Evolutionary conservation across 2,888 invertebrate genomes (phyloP), one percentile per base, ranked within the genome.

Genomic region (Rhingia campestris): DNA sequence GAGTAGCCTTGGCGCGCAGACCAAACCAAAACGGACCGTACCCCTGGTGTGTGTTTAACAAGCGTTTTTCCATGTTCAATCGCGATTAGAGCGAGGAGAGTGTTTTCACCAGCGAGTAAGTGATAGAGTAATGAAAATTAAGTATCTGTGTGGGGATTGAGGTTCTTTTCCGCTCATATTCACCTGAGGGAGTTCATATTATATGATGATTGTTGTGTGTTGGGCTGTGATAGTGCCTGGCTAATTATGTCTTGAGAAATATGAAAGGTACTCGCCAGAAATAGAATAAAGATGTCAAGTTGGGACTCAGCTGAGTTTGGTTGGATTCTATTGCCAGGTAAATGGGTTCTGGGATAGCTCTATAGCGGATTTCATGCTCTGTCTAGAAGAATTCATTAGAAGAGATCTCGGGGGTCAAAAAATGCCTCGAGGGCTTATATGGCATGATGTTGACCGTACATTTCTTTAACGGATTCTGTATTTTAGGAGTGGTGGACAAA

Each of bases 21-120:
- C 22, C 22, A 2, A 22, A 22, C 22, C 22, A 22, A 22, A 22
- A 22, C 33, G 49, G 10, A 35, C 47, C 22, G 22, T 22, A 22
- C 22, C 22, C 22, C 64, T 45, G 35, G 69, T 77, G 67, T 69
- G 45, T 79, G 84, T 75, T 80, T 84, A 84, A 84, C 80, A 84
- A 84, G 79, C 79, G 61, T 80, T 84, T 75, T 70, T 79, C 79
- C 74, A 74, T 84, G 84, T 84, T 66, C 70, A 79, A 84, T 84
- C 84, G 74, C 80, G 84, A 84, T 84, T 84, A 75, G 72, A 53
- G 33, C 61, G 45, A 61, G 61, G 54, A 75, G 81, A 76, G 75
- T 35, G 58, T 70, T 73, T 41, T 47, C 22, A 22, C 12, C 39
- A 14, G 53, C 51, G 43, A 66, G 30, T 49, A 66, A 66, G 32